A percentile compares a stretch with the other conserved stretches of the same genome.
Evolutionary conservation across 2,888 invertebrate genomes (phyloP).

Genomic region (Amphipyra tragopoginis): DNA sequence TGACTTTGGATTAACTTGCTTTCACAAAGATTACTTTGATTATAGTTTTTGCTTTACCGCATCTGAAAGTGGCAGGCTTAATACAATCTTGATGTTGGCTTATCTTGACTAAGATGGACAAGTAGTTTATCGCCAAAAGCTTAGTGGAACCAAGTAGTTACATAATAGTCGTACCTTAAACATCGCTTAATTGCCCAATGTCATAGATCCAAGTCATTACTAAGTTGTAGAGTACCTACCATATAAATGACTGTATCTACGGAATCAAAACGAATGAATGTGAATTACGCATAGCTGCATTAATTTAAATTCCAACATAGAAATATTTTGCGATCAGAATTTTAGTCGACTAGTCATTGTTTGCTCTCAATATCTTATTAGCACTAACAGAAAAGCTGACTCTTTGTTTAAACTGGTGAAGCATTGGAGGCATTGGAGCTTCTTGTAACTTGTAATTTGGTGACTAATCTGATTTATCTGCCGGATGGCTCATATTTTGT

Average conservation of each 20-base stretch:
- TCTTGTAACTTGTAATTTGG: conserved; percentile 55
- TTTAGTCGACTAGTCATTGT: conserved; percentile 13
- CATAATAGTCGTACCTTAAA: neutral
- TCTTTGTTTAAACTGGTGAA: conserved; percentile 53
- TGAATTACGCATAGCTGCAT: neutral
- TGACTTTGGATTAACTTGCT: conserved; percentile 8
- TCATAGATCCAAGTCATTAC: neutral
- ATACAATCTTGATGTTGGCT: conserved; percentile 12
- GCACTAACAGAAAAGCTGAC: conserved; percentile 41
- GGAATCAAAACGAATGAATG: too few relatives aligned
- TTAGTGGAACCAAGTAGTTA: conserved; percentile 1
- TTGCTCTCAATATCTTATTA: conserved; percentile 16
- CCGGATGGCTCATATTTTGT: conserved; percentile 4
- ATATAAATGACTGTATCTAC: too few relatives aligned
- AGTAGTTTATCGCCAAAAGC: conserved; percentile 22
- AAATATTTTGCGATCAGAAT: conserved; percentile 1
- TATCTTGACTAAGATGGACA: conserved; percentile 16
- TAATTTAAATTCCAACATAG: conserved; percentile 2
- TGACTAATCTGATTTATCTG: conserved; percentile 50
- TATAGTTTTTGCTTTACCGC: conserved; percentile 1
- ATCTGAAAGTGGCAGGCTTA: conserved; percentile 2
- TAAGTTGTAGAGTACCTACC: conserved; percentile 5
- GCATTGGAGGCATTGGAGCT: conserved; percentile 34
- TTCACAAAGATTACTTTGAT: neutral
- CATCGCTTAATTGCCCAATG: neutral